Evolutionary conservation across 2,888 invertebrate genomes (phyloP).

Genomic region (Heliconius erato): DNA sequence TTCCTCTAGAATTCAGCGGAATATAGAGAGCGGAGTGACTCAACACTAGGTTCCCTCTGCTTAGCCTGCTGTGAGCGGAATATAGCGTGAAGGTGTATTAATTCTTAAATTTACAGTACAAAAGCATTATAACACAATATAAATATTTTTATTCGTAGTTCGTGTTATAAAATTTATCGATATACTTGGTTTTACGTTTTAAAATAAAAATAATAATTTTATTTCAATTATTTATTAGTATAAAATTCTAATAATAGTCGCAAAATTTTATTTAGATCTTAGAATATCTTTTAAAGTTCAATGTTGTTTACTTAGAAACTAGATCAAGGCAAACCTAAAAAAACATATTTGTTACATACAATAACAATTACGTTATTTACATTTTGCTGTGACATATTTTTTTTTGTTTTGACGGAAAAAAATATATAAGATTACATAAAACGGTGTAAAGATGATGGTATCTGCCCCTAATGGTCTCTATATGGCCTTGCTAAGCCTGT

Average conservation of each 20-base stretch:
- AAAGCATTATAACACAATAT: neutral
- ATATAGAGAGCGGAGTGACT: no score
- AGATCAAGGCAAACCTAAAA: conserved; percentile 23
- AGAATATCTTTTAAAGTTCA: neutral
- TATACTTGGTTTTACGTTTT: neutral
- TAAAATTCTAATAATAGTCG: neutral
- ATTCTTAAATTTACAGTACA: neutral
- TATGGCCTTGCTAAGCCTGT: conserved; percentile 65
- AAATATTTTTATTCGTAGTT: neutral
- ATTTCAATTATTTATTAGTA: neutral
- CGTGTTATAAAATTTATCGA: neutral
- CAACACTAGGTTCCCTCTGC: no score
- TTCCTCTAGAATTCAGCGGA: no score
- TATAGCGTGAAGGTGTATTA: no score
- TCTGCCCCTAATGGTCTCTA: conserved; percentile 61
- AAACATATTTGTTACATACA: neutral
- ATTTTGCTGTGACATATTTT: neutral
- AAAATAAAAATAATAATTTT: neutral
- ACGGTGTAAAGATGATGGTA: conserved; percentile 59
- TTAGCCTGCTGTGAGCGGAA: no score
- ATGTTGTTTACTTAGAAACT: conserved; percentile 4
- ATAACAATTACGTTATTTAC: neutral
- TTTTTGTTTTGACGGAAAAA: conserved; percentile 27
- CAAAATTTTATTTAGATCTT: neutral
- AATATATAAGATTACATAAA: conserved; percentile 47